Conservation (phyloP, 2,797 vertebrate species). For the Catamblyrhynchus diadema region DNA sequence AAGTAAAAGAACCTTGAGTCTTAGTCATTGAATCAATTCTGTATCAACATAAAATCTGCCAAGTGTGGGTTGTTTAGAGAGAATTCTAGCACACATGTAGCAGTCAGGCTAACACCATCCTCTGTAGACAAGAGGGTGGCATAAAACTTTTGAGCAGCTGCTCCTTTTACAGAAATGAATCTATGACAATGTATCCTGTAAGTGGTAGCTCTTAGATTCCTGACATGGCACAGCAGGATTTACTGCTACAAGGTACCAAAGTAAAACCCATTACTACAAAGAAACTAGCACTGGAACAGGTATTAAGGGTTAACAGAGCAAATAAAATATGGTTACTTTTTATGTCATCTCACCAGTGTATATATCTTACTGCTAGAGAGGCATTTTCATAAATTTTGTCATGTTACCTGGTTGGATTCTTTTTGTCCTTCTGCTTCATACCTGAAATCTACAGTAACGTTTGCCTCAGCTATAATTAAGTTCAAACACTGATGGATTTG, state of each 20-base stretch:
- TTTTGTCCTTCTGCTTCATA: not conserved
- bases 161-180: not conserved
- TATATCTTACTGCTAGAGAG: not conserved
- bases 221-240: not conserved
- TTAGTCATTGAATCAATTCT: not conserved
- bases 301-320: not conserved
- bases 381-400: not conserved
- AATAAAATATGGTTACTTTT: not conserved
- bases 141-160: slow-evolving; percentile 15
- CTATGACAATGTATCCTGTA: not conserved
- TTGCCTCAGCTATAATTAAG: not conserved
- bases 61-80: slow-evolving; percentile 46
- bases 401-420: not conserved
- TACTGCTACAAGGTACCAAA: not conserved
- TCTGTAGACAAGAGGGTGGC: slow-evolving; percentile 4
- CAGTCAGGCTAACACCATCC: slow-evolving; percentile 30
- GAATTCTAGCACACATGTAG: slow-evolving; percentile 37
- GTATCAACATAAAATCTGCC: slow-evolving; percentile 29
- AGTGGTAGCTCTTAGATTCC: not conserved
- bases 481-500: not conserved
- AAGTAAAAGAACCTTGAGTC: not conserved
- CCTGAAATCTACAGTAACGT: not conserved
- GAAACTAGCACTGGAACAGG: not conserved
- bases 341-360: not conserved
- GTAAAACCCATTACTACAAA: not conserved